These are phyloP conservation scores for Molossus alvarezi DNA, from an alignment of 2,797 vertebrate genomes.

Conservation along the genomic window DNA sequence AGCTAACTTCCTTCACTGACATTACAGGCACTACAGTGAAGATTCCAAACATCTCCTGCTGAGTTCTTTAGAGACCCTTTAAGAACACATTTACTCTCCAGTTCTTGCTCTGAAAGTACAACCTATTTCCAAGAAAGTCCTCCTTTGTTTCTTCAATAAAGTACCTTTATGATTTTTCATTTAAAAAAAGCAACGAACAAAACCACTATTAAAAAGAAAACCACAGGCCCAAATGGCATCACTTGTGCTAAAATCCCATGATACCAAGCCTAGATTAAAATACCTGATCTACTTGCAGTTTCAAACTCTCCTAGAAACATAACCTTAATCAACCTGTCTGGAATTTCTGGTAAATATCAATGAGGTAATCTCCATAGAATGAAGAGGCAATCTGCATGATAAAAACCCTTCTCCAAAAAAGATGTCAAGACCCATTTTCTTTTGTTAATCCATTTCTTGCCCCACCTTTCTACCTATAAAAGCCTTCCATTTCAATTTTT, in stretches of 20 bases:
- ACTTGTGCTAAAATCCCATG: neutral
- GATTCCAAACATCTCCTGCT: neutral
- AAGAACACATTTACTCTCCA: neutral
- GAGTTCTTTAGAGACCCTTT: neutral
- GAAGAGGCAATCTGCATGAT: neutral
- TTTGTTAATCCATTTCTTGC: neutral
- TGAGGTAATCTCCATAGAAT: neutral
- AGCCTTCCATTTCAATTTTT: neutral
- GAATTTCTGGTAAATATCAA: neutral
- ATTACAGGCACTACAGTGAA: neutral
- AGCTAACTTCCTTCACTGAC: neutral
- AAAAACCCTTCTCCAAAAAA: neutral
- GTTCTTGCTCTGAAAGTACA: neutral
- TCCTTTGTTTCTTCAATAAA: neutral
- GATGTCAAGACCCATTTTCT: neutral
- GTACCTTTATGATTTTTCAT: neutral
- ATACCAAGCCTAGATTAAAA: neutral
- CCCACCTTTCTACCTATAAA: neutral
- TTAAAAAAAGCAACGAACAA: neutral
- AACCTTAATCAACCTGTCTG: neutral
- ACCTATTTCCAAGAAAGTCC: neutral
- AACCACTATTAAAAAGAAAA: neutral
- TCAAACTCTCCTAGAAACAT: neutral
- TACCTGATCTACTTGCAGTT: neutral
- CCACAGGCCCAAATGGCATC: neutral